A percentile compares a stretch with the other conserved stretches of the same genome.
phyloP scores from a whole-genome alignment of 2,888 invertebrate species.

The Perithous albicinctus region DNA sequence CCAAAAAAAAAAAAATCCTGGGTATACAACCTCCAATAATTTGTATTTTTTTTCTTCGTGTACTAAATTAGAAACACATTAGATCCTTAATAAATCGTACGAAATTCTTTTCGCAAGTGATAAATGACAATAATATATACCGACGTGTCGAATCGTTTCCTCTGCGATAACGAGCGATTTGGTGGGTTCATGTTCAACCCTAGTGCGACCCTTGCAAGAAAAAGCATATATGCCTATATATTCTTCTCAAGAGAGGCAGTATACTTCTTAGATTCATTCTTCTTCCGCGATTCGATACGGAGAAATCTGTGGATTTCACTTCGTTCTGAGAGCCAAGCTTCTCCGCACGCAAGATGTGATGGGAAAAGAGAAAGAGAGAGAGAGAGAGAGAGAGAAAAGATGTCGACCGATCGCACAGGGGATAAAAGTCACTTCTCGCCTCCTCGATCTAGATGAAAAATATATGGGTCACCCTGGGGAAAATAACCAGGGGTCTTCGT shows the following conservation, averaged over 20 bases:
- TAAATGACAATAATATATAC: not conserved
- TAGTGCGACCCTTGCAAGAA: constrained; percentile 10
- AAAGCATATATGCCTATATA: not conserved
- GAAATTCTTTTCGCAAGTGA: constrained; percentile 8
- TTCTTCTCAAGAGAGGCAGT: not conserved
- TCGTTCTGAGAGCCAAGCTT: constrained; percentile 27
- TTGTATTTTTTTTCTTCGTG: not conserved
- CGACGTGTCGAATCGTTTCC: constrained; percentile 13
- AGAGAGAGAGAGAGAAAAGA: not conserved
- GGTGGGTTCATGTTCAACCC: constrained; percentile 22
- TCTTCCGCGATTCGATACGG: constrained; percentile 10
- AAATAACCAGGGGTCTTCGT: constrained; percentile 49
- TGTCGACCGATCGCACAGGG: constrained; percentile 24
- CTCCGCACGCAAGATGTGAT: not conserved
- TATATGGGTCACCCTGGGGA: constrained; percentile 54
- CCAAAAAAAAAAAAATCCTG: too few species aligned
- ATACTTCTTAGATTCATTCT: constrained; percentile 34
- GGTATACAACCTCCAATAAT: not conserved
- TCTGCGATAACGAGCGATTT: constrained; percentile 31
- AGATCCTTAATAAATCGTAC: not conserved
- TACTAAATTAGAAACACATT: not conserved
- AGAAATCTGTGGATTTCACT: constrained; percentile 58
- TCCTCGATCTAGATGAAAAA: constrained; percentile 44
- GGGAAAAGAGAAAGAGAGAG: too few species aligned
- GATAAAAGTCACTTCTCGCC: constrained; percentile 43